Evolutionary conservation across 2,113 vertebrate species (phyloP).

Genomic region (Cottus gobio): DNA sequence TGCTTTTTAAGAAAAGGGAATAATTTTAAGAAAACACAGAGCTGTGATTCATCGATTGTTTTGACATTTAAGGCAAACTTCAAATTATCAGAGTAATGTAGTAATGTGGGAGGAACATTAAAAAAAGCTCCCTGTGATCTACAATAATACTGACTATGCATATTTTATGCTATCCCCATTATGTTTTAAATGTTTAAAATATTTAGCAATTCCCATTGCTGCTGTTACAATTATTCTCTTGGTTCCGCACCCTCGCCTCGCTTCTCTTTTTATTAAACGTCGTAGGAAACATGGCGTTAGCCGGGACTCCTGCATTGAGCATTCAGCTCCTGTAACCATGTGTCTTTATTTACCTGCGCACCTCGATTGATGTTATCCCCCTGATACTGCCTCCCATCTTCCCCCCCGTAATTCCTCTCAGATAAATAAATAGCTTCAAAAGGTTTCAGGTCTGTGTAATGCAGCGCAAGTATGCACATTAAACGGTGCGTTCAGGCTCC

Average conservation of each 20-base stretch:
- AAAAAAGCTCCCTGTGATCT: neutral
- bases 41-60: neutral
- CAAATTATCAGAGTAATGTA: neutral
- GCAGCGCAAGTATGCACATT: constrained; percentile 43
- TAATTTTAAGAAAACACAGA: neutral
- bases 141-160: neutral
- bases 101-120: neutral
- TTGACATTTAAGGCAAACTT: neutral
- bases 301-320: neutral
- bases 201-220: neutral
- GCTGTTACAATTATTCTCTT: neutral
- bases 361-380: constrained; percentile 50
- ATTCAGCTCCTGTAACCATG: neutral
- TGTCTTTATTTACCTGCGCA: constrained; percentile 59
- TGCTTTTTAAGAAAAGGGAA: neutral
- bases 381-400: constrained; percentile 20
- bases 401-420: constrained; percentile 29
- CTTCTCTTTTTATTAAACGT: constrained; percentile 11
- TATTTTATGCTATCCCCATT: constrained; percentile 4
- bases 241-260: neutral
- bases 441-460: constrained; percentile 43
- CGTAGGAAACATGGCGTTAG: too few species aligned
- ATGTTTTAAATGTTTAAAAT: constrained; percentile 13
- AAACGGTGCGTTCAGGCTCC: constrained; percentile 60
- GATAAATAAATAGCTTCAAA: constrained; percentile 67